Percentiles rank a stretch among this genome's conserved stretches.
Evolutionary conservation across 2,797 vertebrate species (phyloP).

Genomic region (Gobionotothen gibberifrons): DNA sequence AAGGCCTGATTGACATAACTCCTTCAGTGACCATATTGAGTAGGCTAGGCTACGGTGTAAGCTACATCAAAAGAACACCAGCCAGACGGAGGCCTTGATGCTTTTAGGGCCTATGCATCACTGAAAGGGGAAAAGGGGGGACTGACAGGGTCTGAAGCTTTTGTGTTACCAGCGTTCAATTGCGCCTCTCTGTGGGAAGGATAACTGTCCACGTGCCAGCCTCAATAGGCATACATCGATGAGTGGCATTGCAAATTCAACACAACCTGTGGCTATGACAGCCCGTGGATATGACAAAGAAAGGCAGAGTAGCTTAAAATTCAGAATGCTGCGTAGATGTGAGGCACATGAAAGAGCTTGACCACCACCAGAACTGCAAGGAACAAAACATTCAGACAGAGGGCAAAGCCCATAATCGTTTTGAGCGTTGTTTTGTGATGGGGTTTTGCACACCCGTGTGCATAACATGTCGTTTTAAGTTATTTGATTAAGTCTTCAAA

Average conservation of each 20-base stretch:
- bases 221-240: slow-evolving; percentile 79
- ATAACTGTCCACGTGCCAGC: slow-evolving; percentile 83
- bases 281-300: slow-evolving; percentile 75
- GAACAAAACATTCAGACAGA: slow-evolving; percentile 61
- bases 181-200: slow-evolving; percentile 82
- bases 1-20: slow-evolving; percentile 72
- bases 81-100: slow-evolving; percentile 73
- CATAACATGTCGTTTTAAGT: slow-evolving; percentile 27
- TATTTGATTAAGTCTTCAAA: slow-evolving; percentile 10
- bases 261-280: slow-evolving; percentile 83
- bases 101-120: slow-evolving; percentile 73
- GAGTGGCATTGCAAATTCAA: slow-evolving; percentile 82
- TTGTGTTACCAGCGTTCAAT: slow-evolving; percentile 80
- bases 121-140: slow-evolving; percentile 48
- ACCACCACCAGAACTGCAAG: slow-evolving; percentile 67
- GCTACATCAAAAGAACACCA: slow-evolving; percentile 64
- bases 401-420: slow-evolving; percentile 43
- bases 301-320: slow-evolving; percentile 69
- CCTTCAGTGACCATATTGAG: slow-evolving; percentile 67
- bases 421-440: slow-evolving; percentile 32
- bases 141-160: slow-evolving; percentile 73
- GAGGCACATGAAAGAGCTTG: slow-evolving; percentile 68
- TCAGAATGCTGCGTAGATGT: slow-evolving; percentile 61
- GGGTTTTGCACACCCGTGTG: slow-evolving; percentile 24
- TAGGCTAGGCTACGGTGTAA: slow-evolving; percentile 13